Evolutionary conservation across 2,888 invertebrate species (phyloP).

Genomic region (Drosophila fungiperda): DNA sequence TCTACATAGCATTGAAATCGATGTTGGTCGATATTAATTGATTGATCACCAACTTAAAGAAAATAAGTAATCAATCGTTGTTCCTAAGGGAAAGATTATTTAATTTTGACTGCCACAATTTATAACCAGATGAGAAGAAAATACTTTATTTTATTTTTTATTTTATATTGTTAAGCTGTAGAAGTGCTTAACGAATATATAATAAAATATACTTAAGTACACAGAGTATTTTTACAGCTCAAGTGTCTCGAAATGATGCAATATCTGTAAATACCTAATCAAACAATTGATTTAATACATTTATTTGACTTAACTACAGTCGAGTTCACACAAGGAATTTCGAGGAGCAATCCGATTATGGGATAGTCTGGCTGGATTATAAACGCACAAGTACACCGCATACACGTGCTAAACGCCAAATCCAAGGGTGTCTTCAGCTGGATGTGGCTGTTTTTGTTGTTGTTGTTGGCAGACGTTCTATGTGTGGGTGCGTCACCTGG

Average conservation of each 20-base stretch:
- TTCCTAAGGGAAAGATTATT: background rate
- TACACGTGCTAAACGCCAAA: constrained; percentile 5
- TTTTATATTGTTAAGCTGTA: background rate
- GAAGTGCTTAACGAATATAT: background rate
- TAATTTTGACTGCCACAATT: background rate
- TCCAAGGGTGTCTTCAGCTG: constrained; percentile 3
- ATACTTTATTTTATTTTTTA: no score
- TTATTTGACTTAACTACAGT: constrained; percentile 22
- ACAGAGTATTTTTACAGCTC: background rate
- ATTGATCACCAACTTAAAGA: background rate
- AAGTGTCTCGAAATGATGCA: background rate
- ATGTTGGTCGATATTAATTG: background rate
- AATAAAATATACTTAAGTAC: background rate
- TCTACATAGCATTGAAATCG: background rate
- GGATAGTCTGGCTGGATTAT: constrained; percentile 16
- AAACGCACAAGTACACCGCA: background rate
- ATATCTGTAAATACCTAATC: constrained; percentile 8
- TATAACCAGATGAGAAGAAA: no score
- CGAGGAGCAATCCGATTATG: background rate
- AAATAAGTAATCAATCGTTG: background rate
- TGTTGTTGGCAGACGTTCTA: constrained; percentile 13
- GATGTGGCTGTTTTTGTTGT: background rate
- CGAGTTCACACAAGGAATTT: background rate
- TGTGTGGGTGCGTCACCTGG: constrained; percentile 66
- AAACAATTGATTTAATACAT: constrained; percentile 6